phyloP scores from a whole-genome alignment of 92 coral and sea anemone species.

The Siderastrea siderea region DNA sequence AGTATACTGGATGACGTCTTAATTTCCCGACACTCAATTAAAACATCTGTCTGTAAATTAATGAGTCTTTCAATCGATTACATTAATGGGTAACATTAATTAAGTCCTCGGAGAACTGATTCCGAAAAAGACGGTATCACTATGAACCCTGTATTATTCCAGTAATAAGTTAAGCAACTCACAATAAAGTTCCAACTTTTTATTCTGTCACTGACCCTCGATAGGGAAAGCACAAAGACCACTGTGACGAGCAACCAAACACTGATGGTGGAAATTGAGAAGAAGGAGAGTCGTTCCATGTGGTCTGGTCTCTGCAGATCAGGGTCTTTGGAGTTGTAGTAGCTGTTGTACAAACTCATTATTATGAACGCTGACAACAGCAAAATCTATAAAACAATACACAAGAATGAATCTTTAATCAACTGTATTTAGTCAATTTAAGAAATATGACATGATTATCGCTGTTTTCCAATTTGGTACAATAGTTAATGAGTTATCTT shows the following conservation, averaged over 20 bases:
- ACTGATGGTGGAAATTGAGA: conserved; percentile 35
- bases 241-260: conserved; percentile 48
- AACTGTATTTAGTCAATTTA: too few species aligned
- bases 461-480: too few species aligned
- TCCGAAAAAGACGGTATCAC: not conserved
- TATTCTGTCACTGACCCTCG: conserved; percentile 35
- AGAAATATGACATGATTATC: too few species aligned
- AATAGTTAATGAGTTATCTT: too few species aligned
- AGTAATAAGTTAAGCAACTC: not conserved
- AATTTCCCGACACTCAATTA: too few species aligned
- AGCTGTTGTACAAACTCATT: conserved; percentile 47
- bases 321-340: conserved; percentile 24
- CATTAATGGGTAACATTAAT: too few species aligned
- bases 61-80: too few species aligned
- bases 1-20: too few species aligned
- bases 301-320: conserved; percentile 18
- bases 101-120: not conserved
- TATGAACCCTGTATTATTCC: not conserved
- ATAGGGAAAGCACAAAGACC: conserved; percentile 32
- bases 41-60: too few species aligned
- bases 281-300: conserved; percentile 45
- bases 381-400: conserved; percentile 27
- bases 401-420: too few species aligned
- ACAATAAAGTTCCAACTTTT: conserved; percentile 49
- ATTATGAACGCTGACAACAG: conserved; percentile 46